Conservation (phyloP, 2,888 invertebrate species). For the Charanyca ferruginea region DNA sequence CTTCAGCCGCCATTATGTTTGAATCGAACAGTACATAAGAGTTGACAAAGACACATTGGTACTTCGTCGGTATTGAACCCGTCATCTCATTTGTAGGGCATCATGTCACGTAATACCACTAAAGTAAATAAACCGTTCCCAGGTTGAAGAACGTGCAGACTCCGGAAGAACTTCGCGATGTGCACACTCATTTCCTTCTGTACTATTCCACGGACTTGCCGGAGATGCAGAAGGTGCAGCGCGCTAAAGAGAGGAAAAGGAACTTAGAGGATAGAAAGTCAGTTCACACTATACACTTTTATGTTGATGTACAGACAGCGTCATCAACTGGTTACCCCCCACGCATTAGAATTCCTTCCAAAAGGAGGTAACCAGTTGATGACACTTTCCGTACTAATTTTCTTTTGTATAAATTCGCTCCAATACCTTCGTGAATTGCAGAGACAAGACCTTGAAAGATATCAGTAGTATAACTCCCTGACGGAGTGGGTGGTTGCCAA, state of each 20-base stretch:
- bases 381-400: too few species aligned
- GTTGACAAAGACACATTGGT: too few species aligned
- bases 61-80: too few species aligned
- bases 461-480: background rate
- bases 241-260: slow-evolving; percentile 92
- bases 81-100: too few species aligned
- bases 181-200: slow-evolving; percentile 97
- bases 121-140: background rate
- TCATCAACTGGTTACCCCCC: too few species aligned
- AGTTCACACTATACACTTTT: slow-evolving; percentile 54
- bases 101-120: too few species aligned
- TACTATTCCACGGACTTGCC: slow-evolving; percentile 97
- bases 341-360: too few species aligned
- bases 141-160: slow-evolving; percentile 94
- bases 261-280: slow-evolving; percentile 90
- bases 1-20: too few species aligned
- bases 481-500: background rate
- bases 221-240: slow-evolving; percentile 95
- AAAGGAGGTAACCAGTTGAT: too few species aligned
- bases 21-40: too few species aligned
- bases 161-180: slow-evolving; percentile 97
- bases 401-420: too few species aligned
- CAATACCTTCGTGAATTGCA: background rate
- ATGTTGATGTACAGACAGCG: too few species aligned
- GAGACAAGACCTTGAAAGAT: background rate